A percentile compares a stretch with the other conserved stretches of the same genome.
Conservation (phyloP, 2,113 vertebrate species). For the Callocephalon fimbriatum region DNA sequence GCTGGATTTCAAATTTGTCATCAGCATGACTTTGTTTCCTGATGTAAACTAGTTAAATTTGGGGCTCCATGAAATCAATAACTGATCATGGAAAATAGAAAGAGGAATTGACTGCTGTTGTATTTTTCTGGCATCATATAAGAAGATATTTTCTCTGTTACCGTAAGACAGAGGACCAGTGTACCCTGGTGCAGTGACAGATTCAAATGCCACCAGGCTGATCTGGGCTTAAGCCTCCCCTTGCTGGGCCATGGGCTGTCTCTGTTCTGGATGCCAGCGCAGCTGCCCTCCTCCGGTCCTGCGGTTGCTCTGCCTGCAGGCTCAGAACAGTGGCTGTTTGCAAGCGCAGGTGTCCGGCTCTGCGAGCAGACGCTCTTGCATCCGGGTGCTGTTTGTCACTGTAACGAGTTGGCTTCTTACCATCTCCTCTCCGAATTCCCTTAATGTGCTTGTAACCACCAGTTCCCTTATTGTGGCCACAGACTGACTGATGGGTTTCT, state of each 20-base stretch:
- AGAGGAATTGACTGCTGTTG: background rate
- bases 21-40: background rate
- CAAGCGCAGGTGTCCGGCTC: slow-evolving; percentile 32
- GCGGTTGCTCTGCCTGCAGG: background rate
- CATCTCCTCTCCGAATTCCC: background rate
- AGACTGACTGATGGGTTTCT: slow-evolving; percentile 13
- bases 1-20: background rate
- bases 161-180: accelerated
- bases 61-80: background rate
- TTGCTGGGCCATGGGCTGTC: background rate
- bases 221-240: background rate
- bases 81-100: background rate
- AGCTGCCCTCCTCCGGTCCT: background rate
- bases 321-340: background rate
- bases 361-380: background rate
- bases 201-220: background rate
- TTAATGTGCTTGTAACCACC: background rate
- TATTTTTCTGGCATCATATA: accelerated
- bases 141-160: background rate
- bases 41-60: background rate
- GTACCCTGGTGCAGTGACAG: background rate
- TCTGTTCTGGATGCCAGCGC: background rate
- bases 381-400: slow-evolving; percentile 40
- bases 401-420: slow-evolving; percentile 51
- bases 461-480: background rate